Conservation (phyloP, 2,797 vertebrate species). For the Acropternis orthonyx region DNA sequence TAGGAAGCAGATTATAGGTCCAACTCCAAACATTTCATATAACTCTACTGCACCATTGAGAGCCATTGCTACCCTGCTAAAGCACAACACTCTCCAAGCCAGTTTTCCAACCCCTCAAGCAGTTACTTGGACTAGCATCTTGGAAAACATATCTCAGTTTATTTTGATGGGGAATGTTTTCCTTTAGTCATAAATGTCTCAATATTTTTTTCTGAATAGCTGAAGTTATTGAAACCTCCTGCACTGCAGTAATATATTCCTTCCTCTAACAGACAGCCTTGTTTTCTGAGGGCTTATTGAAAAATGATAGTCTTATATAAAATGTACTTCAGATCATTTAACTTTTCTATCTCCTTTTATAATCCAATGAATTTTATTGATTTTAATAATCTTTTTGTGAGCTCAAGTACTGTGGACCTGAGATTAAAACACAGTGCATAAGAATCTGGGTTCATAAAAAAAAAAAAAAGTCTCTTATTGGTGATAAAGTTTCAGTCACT, state of each 20-base stretch:
- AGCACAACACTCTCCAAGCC: background rate
- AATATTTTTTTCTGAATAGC: slow-evolving; percentile 51
- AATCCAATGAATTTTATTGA: slow-evolving; percentile 68
- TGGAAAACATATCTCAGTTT: slow-evolving; percentile 48
- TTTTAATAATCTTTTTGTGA: slow-evolving; percentile 55
- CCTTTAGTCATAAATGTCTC: slow-evolving; percentile 53
- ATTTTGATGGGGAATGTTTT: slow-evolving; percentile 53
- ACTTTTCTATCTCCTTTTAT: slow-evolving; percentile 69
- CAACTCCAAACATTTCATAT: background rate
- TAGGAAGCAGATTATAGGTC: background rate
- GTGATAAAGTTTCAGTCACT: slow-evolving; percentile 10
- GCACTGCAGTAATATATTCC: slow-evolving; percentile 55
- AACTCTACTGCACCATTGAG: background rate
- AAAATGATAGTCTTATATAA: slow-evolving; percentile 66
- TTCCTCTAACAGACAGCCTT: slow-evolving; percentile 39
- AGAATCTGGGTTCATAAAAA: slow-evolving; percentile 63
- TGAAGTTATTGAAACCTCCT: slow-evolving; percentile 63
- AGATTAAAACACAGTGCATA: slow-evolving; percentile 65
- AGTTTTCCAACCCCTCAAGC: background rate
- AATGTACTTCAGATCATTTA: slow-evolving; percentile 71
- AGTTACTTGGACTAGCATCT: background rate
- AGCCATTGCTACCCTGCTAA: background rate
- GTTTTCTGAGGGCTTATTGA: slow-evolving; percentile 70
- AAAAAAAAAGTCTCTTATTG: slow-evolving; percentile 35
- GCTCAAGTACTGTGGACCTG: slow-evolving; percentile 20